Evolutionary conservation across 1,140 invertebrate genomes (phyloP).

Genomic region (Conus ventricosus): DNA sequence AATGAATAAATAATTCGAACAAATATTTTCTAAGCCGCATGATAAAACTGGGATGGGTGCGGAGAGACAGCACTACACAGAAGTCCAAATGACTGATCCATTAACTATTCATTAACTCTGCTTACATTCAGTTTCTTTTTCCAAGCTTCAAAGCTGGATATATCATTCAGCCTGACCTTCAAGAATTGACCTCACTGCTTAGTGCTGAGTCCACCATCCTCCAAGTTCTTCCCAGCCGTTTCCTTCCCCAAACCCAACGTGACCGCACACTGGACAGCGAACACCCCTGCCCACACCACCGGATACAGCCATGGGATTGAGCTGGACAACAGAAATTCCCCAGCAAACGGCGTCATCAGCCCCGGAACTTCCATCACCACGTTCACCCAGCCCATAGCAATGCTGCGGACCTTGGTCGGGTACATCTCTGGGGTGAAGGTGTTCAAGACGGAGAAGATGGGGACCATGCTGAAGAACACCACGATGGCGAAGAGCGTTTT

Average conservation of each 20-base stretch:
- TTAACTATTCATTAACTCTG: no score
- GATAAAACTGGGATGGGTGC: no score
- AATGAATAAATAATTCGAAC: no score
- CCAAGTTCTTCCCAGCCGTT: conserved; percentile 58
- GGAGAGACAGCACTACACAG: no score
- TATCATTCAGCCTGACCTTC: no score
- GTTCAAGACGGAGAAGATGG: conserved; percentile 69
- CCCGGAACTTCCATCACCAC: conserved; percentile 63
- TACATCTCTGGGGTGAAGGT: conserved; percentile 68
- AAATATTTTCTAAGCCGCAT: no score
- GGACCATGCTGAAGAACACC: conserved; percentile 70
- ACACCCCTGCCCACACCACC: conserved; percentile 58
- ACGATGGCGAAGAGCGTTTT: conserved; percentile 63
- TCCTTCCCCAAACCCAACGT: conserved; percentile 59
- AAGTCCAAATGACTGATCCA: no score
- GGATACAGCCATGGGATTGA: conserved; percentile 64
- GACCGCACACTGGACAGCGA: conserved; percentile 60
- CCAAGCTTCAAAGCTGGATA: no score
- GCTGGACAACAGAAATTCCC: conserved; percentile 61
- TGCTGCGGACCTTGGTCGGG: conserved; percentile 62
- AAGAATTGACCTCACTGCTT: not conserved
- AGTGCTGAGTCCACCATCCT: conserved; percentile 31
- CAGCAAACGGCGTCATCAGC: conserved; percentile 64
- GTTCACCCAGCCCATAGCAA: conserved; percentile 65
- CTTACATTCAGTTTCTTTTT: no score